Evolutionary conservation across 2,113 vertebrate species (phyloP).

Genomic region (Takifugu flavidus): DNA sequence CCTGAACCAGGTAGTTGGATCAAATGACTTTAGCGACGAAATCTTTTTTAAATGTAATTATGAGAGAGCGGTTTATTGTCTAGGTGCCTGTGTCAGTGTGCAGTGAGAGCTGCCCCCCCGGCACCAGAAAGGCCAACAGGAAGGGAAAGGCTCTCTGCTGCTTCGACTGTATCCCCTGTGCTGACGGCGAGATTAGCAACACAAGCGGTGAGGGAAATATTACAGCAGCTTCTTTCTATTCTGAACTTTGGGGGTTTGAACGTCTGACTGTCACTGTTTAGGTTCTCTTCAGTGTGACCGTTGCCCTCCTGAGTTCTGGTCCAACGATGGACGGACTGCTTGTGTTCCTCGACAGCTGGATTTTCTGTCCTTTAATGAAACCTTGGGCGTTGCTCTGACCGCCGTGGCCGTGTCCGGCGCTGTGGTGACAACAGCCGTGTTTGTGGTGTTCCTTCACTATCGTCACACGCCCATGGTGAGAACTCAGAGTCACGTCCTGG

Average conservation of each 20-base stretch:
- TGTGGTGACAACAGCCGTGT: conserved; percentile 62
- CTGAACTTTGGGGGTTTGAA: not conserved
- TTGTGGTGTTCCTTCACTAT: conserved; percentile 59
- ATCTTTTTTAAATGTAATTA: no score
- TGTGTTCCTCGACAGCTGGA: conserved; percentile 69
- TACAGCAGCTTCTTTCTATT: not conserved
- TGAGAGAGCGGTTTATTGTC: no score
- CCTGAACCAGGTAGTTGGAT: conserved; percentile 27
- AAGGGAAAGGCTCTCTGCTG: conserved; percentile 77
- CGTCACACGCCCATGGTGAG: conserved; percentile 66
- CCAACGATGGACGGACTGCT: conserved; percentile 55
- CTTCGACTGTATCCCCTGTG: conserved; percentile 77
- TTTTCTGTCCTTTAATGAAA: conserved; percentile 70
- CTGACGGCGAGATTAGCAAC: conserved; percentile 76
- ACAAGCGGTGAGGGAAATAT: conserved; percentile 52
- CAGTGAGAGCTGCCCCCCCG: conserved; percentile 65
- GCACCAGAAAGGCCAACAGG: conserved; percentile 22
- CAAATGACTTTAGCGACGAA: no score
- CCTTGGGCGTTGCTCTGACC: conserved; percentile 67
- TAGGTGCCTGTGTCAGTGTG: conserved; percentile 68
- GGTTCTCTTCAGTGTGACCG: conserved; percentile 63
- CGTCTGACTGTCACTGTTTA: conserved; percentile 12
- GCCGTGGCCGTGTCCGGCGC: conserved; percentile 61
- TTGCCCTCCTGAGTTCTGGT: conserved; percentile 74
- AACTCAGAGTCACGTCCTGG: no score